Percentiles rank a stretch among this genome's conserved stretches.
Evolutionary conservation across 2,113 vertebrate genomes (phyloP).

Genomic region (Meriones unguiculatus): DNA sequence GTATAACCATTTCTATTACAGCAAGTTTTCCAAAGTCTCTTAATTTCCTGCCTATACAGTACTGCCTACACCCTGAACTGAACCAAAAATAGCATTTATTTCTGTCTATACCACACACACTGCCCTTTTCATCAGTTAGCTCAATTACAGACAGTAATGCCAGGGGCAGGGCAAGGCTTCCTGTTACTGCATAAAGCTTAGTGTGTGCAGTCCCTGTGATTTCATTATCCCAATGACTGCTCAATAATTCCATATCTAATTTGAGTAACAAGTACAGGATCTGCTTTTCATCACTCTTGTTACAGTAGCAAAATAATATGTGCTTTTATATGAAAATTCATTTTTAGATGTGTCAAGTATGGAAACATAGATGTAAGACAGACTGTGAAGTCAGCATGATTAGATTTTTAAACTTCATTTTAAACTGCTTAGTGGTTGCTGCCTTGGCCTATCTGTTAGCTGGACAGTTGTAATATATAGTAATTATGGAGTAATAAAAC

Average conservation of each 20-base stretch:
- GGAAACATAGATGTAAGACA: slow-evolving; percentile 43
- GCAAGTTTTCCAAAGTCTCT: slow-evolving; percentile 64
- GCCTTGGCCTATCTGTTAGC: slow-evolving; percentile 7
- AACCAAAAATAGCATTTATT: slow-evolving; percentile 58
- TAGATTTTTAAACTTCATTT: slow-evolving; percentile 49
- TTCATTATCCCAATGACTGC: slow-evolving; percentile 28
- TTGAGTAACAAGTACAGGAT: slow-evolving; percentile 18
- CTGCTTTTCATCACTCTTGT: slow-evolving; percentile 59
- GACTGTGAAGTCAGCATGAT: slow-evolving; percentile 51
- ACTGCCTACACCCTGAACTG: slow-evolving; percentile 34
- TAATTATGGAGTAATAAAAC: slow-evolving; percentile 39
- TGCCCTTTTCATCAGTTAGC: slow-evolving; percentile 65
- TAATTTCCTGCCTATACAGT: slow-evolving; percentile 74
- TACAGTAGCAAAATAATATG: slow-evolving; percentile 52
- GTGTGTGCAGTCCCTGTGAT: slow-evolving; percentile 6
- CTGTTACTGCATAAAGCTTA: slow-evolving; percentile 44
- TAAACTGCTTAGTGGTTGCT: slow-evolving; percentile 30
- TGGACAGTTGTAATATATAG: neutral
- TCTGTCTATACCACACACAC: slow-evolving; percentile 54
- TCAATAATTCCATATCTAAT: slow-evolving; percentile 30
- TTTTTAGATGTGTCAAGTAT: slow-evolving; percentile 63
- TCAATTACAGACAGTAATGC: slow-evolving; percentile 1
- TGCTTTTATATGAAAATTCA: slow-evolving; percentile 64
- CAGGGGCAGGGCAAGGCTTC: slow-evolving; percentile 61
- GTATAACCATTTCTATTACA: slow-evolving; percentile 47